Conservation (phyloP, 2,888 invertebrate genomes). For the Drepana falcataria region DNA sequence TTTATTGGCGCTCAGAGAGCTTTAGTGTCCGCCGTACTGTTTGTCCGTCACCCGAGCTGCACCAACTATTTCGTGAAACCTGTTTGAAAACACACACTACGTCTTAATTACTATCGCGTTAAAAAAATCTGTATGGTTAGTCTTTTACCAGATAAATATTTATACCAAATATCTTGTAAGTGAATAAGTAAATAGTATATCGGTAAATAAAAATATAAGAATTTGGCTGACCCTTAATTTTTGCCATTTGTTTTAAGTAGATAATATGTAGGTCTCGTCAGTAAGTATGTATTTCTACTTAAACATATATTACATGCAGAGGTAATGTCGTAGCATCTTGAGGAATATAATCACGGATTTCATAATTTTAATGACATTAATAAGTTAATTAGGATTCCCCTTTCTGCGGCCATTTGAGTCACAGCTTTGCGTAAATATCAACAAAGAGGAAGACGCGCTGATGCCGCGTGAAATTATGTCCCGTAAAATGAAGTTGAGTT, state of each 20-base stretch:
- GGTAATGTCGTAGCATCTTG: slow-evolving; percentile 17
- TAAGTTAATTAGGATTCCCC: slow-evolving; percentile 62
- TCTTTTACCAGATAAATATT: no score
- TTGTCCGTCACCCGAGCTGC: slow-evolving; percentile 19
- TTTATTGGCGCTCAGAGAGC: slow-evolving; percentile 52
- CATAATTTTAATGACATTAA: slow-evolving; percentile 62
- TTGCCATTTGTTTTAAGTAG: no score
- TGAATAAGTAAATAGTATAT: no score
- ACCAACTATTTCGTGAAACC: slow-evolving; percentile 9
- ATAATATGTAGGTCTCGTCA: no score
- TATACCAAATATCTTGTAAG: no score
- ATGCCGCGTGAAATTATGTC: slow-evolving; percentile 66
- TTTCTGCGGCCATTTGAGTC: slow-evolving; percentile 45
- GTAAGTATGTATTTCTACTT: no score
- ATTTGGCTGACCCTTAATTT: no score
- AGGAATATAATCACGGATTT: slow-evolving; percentile 44
- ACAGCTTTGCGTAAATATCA: slow-evolving; percentile 59
- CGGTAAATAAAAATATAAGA: no score
- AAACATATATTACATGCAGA: no score
- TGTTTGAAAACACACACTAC: slow-evolving; percentile 22
- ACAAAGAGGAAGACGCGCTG: slow-evolving; percentile 51
- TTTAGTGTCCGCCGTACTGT: slow-evolving; percentile 56
- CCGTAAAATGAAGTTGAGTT: slow-evolving; percentile 61
- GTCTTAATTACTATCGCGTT: no score
- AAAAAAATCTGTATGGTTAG: background rate